Evolutionary conservation across 2,797 vertebrate genomes (phyloP), one percentile per base, ranked within the genome.

Genomic region (Xyrichtys novacula): DNA sequence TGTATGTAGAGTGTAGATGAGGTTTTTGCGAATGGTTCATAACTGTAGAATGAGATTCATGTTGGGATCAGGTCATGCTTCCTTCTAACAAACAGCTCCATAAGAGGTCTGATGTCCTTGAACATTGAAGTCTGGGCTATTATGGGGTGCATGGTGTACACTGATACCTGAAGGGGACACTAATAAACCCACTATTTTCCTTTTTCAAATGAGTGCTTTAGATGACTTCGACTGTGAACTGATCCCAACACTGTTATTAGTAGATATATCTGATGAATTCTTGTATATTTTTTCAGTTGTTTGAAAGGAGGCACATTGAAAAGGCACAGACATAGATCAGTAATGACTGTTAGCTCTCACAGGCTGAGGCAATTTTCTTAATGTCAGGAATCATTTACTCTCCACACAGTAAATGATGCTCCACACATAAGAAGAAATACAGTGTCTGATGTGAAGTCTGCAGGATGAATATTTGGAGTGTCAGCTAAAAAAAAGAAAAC

Each of bases 291-390:
- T 20, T 72, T 56, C 9, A 15, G 23, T 70, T 36, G 49, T 73
- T 77, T 73, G n/a, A 68, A 11, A 60, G 65, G 73, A 71, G 75
- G 80, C 63, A 71, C 77, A 74, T 59, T 79, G 77, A 28, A 71
- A 65, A 10, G 73, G 74, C 76, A 50, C 39, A 64, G 60, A 65
- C 52, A 32, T 39, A 16, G 32, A 25, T 7, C 25, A 40, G 31
- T 38, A 20, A 25, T 29, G 20, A 40, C 38, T 42, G 31, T 66
- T 9, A 4, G 7, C 29, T 16, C 5, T 56, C 31, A 49, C n/a
- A 29, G 26, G 47, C 32, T n/a, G 32, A 38, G 25, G 29, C 12
- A 32, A 6, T 5, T 16, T 16, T 11, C 16, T 38, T 16, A 34
- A 40, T 42, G n/a, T 40, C 17, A 19, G 3, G 2, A n/a, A 10